Conservation (phyloP, 2,113 vertebrate genomes). For the Hippocampus mohnikei region DNA sequence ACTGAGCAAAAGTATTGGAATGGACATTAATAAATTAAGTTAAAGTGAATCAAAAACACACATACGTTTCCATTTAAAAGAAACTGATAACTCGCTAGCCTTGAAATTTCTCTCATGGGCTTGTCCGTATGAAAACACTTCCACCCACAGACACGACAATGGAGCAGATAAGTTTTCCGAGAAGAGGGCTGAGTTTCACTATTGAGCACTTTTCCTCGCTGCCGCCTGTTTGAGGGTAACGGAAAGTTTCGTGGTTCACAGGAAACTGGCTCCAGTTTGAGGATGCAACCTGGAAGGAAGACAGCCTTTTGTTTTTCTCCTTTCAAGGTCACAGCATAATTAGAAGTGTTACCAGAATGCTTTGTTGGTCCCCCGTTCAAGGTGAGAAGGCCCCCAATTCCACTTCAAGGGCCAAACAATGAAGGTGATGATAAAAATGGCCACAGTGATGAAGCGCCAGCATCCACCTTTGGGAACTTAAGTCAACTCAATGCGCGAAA, state of each 20-base stretch:
- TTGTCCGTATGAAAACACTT: neutral
- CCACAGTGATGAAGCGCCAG: neutral
- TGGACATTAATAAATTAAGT: too few relatives aligned
- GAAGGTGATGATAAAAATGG: constrained; percentile 3
- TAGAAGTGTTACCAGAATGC: neutral
- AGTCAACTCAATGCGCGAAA: constrained; percentile 6
- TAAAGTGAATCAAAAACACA: too few relatives aligned
- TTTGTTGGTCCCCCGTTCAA: neutral
- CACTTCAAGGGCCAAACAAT: constrained; percentile 12
- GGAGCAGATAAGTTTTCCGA: constrained; percentile 22
- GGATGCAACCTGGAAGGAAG: constrained; percentile 32
- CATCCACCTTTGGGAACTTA: neutral
- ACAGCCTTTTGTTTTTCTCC: constrained; percentile 12
- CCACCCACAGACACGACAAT: neutral
- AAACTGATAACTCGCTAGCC: neutral
- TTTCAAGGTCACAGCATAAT: constrained; percentile 10
- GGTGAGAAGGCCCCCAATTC: neutral
- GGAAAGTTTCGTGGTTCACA: constrained; percentile 43
- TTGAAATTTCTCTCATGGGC: neutral
- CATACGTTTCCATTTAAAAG: neutral
- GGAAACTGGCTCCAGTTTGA: constrained; percentile 40
- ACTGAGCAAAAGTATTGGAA: too few relatives aligned
- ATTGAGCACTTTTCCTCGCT: constrained; percentile 1
- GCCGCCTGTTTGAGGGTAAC: constrained; percentile 37
- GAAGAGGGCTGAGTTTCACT: constrained; percentile 17